These are phyloP conservation scores for Phataginus tetradactyla DNA, from an alignment of 2,797 vertebrate species.

Conservation along the genomic window DNA sequence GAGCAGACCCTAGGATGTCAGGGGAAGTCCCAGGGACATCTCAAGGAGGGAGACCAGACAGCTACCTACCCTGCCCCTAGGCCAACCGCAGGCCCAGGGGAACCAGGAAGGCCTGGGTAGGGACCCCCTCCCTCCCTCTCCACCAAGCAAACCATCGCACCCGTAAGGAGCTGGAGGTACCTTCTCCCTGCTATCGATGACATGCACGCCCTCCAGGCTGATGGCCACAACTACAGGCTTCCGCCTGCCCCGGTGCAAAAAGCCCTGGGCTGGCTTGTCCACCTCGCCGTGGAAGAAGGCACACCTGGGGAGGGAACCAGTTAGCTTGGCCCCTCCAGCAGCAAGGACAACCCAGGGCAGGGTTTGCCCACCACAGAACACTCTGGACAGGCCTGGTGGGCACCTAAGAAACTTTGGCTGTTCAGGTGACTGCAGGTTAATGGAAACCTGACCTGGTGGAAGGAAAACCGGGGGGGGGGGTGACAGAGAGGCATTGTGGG, in stretches of 20 bases:
- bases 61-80: background rate
- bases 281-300: conserved; percentile 93
- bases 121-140: background rate
- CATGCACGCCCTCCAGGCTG: conserved; percentile 94
- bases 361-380: background rate
- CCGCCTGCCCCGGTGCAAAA: conserved; percentile 90
- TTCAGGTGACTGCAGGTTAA: background rate
- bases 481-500: background rate
- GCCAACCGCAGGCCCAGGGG: background rate
- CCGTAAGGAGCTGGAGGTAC: conserved; percentile 73
- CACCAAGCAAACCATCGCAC: background rate
- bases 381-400: background rate
- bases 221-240: conserved; percentile 93
- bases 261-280: conserved; percentile 92
- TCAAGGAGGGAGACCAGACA: background rate
- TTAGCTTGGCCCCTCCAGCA: background rate
- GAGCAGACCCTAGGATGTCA: background rate
- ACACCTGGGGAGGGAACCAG: conserved; percentile 71
- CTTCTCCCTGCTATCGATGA: conserved; percentile 95
- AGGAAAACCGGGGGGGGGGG: accelerated
- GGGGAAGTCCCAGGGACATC: background rate
- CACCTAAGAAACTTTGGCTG: background rate
- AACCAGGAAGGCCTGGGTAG: background rate
- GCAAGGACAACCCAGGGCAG: accelerated
- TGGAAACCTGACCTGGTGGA: background rate